phyloP scores from a whole-genome alignment of 2,113 vertebrate genomes.

The Sinocyclocheilus maitianheensis region DNA sequence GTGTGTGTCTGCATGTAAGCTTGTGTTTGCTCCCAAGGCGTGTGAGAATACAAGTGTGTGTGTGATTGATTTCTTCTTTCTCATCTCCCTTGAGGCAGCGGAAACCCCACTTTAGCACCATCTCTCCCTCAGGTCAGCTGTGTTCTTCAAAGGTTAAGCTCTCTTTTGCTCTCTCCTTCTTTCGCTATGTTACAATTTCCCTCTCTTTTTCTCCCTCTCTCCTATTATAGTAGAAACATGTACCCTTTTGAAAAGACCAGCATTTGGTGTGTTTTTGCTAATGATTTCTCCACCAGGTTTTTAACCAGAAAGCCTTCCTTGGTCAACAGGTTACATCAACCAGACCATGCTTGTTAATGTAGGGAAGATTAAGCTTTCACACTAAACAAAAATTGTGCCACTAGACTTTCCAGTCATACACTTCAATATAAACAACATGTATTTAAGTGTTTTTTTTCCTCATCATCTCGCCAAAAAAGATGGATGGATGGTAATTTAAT shows the following conservation, averaged over 20 bases:
- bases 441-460: too few relatives aligned
- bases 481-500: too few relatives aligned
- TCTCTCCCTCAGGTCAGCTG: conserved; percentile 51
- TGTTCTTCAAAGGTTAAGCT: conserved; percentile 55
- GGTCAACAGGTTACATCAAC: not conserved
- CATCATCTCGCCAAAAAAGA: too few relatives aligned
- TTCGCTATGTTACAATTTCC: not conserved
- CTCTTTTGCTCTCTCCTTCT: conserved; percentile 28
- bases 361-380: not conserved
- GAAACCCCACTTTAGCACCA: conserved; percentile 43
- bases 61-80: conserved; percentile 54
- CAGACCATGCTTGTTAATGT: not conserved
- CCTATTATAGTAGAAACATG: not conserved
- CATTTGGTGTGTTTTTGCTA: not conserved
- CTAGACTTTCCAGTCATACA: not conserved
- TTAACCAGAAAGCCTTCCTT: not conserved
- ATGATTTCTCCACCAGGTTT: not conserved
- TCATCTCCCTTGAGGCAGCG: conserved; percentile 40
- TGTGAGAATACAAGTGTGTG: conserved; percentile 44
- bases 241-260: conserved; percentile 2
- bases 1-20: conserved; percentile 39
- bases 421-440: too few relatives aligned
- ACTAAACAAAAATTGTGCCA: not conserved
- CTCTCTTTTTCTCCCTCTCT: not conserved
- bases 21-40: conserved; percentile 35